Percentiles rank a stretch among this genome's conserved stretches.
phyloP scores from a whole-genome alignment of 2,888 invertebrate genomes.

The Pemphredon lugubris region DNA sequence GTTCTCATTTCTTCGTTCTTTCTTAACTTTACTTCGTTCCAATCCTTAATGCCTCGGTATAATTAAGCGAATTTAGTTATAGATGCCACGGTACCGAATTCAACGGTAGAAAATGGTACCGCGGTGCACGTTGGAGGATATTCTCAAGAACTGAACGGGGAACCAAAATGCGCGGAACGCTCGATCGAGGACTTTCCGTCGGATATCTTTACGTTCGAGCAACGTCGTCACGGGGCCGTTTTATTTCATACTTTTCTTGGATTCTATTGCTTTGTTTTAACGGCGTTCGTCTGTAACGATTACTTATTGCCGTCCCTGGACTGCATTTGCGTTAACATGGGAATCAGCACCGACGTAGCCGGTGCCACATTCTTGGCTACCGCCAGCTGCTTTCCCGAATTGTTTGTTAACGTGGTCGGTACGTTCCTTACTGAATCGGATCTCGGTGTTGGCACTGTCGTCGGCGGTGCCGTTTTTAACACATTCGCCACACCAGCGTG shows the following conservation, averaged over 20 bases:
- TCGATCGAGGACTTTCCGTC: conserved; percentile 84
- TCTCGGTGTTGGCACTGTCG: conserved; percentile 93
- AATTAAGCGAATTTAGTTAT: too few relatives aligned
- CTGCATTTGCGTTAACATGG: conserved; percentile 90
- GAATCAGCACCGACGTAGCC: conserved; percentile 93
- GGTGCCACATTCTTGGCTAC: conserved; percentile 98
- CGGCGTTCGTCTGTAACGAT: conserved; percentile 95
- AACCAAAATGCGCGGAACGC: conserved; percentile 68
- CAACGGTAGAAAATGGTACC: too few relatives aligned
- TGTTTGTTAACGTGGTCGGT: conserved; percentile 95
- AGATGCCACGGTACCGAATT: too few relatives aligned
- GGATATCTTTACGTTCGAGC: conserved; percentile 84
- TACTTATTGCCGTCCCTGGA: conserved; percentile 96
- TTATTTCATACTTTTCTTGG: conserved; percentile 89
- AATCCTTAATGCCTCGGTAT: too few relatives aligned
- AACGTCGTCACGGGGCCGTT: conserved; percentile 90
- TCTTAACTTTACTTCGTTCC: too few relatives aligned
- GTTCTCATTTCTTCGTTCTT: neutral
- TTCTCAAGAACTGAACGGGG: neutral
- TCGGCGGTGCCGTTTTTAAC: conserved; percentile 94
- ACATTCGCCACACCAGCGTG: conserved; percentile 92
- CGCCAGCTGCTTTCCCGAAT: conserved; percentile 96
- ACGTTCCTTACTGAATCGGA: conserved; percentile 92
- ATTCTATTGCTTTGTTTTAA: conserved; percentile 91
- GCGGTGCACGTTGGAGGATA: too few relatives aligned